phyloP scores from a whole-genome alignment of 2,113 vertebrate genomes.

The Dipodomys ordii region DNA sequence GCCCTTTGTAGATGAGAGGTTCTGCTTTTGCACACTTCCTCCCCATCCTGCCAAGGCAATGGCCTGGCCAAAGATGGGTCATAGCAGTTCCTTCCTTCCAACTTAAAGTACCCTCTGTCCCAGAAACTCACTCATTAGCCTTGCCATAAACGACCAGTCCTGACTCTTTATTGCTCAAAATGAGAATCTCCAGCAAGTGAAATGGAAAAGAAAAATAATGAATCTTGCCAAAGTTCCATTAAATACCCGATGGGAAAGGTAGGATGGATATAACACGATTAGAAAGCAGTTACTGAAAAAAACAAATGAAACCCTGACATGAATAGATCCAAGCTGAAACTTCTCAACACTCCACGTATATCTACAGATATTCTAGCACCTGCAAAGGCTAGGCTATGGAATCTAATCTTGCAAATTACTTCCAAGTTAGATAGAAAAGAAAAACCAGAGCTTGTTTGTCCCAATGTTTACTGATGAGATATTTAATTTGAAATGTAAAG shows the following conservation, averaged over 20 bases:
- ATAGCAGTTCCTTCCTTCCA: neutral
- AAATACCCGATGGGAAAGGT: neutral
- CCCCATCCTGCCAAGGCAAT: accelerated
- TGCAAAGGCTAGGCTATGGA: neutral
- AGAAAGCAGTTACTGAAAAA: neutral
- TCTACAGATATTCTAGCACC: neutral
- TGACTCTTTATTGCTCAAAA: neutral
- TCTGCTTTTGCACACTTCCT: neutral
- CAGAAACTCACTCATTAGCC: neutral
- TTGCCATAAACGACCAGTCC: neutral
- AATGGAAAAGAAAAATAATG: constrained; percentile 25
- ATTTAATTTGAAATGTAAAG: neutral
- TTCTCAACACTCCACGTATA: neutral
- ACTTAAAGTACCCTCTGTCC: neutral
- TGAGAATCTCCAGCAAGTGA: neutral
- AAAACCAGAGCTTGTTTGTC: neutral
- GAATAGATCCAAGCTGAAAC: neutral
- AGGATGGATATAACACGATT: neutral
- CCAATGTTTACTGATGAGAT: neutral
- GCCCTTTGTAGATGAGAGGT: neutral
- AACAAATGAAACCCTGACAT: neutral
- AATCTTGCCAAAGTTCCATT: neutral
- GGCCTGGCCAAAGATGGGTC: accelerated
- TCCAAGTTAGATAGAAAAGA: neutral
- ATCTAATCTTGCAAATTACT: neutral